Base-by-base conservation (phyloP, 2,888 invertebrate species). In the Calameuta pallipes region DNA sequence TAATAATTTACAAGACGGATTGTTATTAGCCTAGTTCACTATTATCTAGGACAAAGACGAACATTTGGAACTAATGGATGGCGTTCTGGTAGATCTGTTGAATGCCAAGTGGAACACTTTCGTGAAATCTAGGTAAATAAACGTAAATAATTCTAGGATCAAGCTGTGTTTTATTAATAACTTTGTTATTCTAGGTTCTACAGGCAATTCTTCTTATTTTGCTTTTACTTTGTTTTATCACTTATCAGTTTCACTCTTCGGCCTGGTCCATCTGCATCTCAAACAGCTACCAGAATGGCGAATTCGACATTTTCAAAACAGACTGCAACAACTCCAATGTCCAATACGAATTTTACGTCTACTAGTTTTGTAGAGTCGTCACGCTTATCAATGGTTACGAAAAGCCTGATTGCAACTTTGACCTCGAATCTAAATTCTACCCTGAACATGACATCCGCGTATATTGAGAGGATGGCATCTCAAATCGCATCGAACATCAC, bases 101-200 rank as follows among this genome's bases (percentile, higher is more conserved):
- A 96, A 98, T 89, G 98, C 98, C 4, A 99, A 99, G 93, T 99
- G 99, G 99, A 97, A 98, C 87, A 97, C 98, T 0, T 99, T 98
- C 91, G 98, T 98, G 2, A 98, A 97, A 92, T 96, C 95, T 82
- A 92, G 93, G 93, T 93, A 86, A 79, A 76, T 73, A 68, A 12
- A 69, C 70, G 13, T 37, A 12, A 75, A 56, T 11, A 34, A 73
- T 76, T 41, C 74, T 77, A 35, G 13, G 12, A 73, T 41, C 23
- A 31, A 70, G 12, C 34, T 74, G 1, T 69, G 33, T 36, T 69
- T 30, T 13, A 33, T 41, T 6, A 41, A 30, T n/a, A 74, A 70
- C 56, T 68, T 78, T 82, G 71, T 80, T 82, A 77, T 90, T 92
- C 70, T 91, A 97, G 98, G 80, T 98, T 99, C 92, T 98, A 98